A percentile compares a stretch with the other conserved stretches of the same genome.
Conservation (phyloP, 2,888 invertebrate species). For the Drosophila neotestacea region DNA sequence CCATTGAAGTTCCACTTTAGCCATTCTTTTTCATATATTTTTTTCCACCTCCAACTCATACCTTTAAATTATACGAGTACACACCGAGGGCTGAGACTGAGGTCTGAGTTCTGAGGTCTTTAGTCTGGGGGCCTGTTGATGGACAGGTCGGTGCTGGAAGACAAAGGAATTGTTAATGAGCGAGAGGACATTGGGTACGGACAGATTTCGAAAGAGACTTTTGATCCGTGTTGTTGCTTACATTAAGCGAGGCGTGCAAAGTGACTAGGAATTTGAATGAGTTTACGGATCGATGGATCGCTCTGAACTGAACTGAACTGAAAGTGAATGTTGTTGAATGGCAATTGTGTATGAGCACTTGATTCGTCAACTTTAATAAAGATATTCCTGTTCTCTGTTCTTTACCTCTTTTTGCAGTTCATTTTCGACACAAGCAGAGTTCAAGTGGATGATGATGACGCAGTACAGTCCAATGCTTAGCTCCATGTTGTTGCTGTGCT, state of each 20-base stretch:
- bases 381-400: conserved; percentile 34
- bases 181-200: conserved; percentile 30
- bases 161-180: conserved; percentile 78
- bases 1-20: conserved; percentile 22
- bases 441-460: conserved; percentile 33
- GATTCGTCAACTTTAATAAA: conserved; percentile 65
- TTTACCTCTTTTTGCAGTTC: conserved; percentile 46
- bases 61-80: conserved; percentile 20
- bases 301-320: conserved; percentile 13
- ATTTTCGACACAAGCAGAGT: conserved; percentile 20
- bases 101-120: conserved; percentile 3
- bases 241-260: conserved; percentile 66
- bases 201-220: conserved; percentile 23
- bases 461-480: conserved; percentile 25
- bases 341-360: conserved; percentile 22
- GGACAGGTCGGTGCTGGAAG: conserved; percentile 63
- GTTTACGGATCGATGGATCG: conserved; percentile 36
- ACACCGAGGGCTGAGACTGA: conserved; percentile 8
- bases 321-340: conserved; percentile 62
- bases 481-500: conserved; percentile 39
- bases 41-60: conserved; percentile 14
- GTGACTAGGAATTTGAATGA: conserved; percentile 71
- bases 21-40: conserved; percentile 9
- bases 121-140: conserved; percentile 39
- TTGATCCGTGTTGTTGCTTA: conserved; percentile 77